Percentiles rank a stretch among this genome's conserved stretches.
These are phyloP conservation scores for Arizona elegans DNA, from an alignment of 2,113 vertebrate genomes.

Conservation along the genomic window DNA sequence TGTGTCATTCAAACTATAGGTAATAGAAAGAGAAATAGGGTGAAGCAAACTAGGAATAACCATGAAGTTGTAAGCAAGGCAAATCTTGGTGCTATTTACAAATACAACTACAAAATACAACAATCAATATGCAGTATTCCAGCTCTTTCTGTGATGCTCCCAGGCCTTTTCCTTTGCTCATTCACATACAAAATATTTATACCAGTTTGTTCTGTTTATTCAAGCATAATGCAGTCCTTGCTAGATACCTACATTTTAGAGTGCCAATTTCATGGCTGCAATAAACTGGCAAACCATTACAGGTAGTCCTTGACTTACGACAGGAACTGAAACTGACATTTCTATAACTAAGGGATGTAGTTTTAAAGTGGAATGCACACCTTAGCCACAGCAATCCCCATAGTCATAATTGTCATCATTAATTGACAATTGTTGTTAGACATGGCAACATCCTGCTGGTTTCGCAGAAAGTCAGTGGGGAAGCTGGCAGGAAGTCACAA, in stretches of 20 bases:
- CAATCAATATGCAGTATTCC: neutral
- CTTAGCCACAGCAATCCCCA: neutral
- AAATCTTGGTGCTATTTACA: neutral
- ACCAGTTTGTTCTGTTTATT: neutral
- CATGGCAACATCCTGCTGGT: neutral
- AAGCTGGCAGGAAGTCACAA: neutral
- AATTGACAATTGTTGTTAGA: neutral
- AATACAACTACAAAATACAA: neutral
- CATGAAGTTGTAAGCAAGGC: neutral
- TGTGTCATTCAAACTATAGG: neutral
- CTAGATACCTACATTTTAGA: neutral
- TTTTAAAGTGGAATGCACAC: neutral
- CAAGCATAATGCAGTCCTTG: neutral
- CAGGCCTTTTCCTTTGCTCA: slow-evolving; percentile 1
- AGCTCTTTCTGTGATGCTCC: neutral
- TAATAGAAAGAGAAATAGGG: neutral
- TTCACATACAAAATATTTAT: neutral
- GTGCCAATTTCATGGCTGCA: neutral
- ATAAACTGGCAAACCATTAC: neutral
- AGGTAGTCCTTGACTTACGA: neutral
- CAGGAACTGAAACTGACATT: neutral
- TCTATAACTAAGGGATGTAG: neutral
- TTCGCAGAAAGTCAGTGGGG: neutral
- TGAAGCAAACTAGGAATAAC: neutral
- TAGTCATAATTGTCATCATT: neutral